Conservation (phyloP, 2,113 vertebrate genomes). For the Trochalopteron elliotii region DNA sequence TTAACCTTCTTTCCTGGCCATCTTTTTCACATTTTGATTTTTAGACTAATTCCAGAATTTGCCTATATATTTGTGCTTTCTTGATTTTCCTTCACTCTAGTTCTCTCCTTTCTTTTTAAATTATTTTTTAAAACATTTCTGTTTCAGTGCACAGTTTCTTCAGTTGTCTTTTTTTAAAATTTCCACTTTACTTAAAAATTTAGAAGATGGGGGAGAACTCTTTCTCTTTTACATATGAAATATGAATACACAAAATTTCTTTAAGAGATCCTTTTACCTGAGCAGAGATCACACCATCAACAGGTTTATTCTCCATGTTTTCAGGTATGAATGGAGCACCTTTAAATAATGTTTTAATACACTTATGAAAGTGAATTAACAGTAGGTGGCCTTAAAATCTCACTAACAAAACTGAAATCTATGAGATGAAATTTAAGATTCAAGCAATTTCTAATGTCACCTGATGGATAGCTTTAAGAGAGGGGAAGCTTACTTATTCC, state of each 20-base stretch:
- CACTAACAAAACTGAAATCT: background rate
- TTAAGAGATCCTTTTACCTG: background rate
- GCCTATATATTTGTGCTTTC: background rate
- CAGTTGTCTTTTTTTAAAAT: background rate
- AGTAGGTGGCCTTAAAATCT: background rate
- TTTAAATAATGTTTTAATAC: background rate
- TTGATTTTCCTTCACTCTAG: background rate
- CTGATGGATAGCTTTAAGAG: background rate
- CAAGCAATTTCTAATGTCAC: background rate
- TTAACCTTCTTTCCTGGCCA: background rate
- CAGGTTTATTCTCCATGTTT: background rate
- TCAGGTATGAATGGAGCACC: background rate
- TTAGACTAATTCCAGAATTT: background rate
- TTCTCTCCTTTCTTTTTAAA: background rate
- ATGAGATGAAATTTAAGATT: background rate
- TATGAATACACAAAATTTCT: background rate
- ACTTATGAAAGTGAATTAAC: background rate
- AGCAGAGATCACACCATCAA: background rate
- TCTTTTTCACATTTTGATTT: background rate
- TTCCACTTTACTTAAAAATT: background rate
- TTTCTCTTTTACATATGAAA: background rate
- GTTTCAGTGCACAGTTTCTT: no score
- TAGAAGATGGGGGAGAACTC: background rate
- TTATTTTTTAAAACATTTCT: background rate
- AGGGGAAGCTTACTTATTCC: background rate